These are phyloP conservation scores for Drosophila pectinifera DNA, from an alignment of 1,140 invertebrate species.

Conservation along the genomic window DNA sequence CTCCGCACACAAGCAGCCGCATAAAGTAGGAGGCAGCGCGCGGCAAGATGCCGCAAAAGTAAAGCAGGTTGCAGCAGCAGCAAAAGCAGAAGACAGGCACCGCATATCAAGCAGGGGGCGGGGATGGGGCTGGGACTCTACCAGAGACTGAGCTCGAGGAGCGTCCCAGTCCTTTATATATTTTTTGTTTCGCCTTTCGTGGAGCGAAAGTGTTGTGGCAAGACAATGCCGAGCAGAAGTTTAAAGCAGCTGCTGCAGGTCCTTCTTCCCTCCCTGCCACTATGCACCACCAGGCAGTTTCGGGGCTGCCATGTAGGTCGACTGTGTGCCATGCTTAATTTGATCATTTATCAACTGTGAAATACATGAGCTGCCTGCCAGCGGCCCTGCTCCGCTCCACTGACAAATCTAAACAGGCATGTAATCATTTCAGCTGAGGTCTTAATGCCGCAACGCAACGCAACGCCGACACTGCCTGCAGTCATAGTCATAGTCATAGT, in stretches of 20 bases:
- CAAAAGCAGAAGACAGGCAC: slow-evolving; percentile 60
- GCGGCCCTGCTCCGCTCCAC: slow-evolving; percentile 27
- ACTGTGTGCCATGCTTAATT: slow-evolving; percentile 71
- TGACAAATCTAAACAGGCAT: slow-evolving; percentile 83
- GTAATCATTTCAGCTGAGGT: slow-evolving; percentile 81
- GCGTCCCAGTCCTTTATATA: slow-evolving; percentile 18
- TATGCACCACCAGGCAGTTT: background rate
- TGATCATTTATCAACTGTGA: slow-evolving; percentile 83
- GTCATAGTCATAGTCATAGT: slow-evolving; percentile 56
- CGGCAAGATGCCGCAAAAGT: slow-evolving; percentile 66
- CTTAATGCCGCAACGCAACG: slow-evolving; percentile 71
- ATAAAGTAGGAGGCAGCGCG: slow-evolving; percentile 40
- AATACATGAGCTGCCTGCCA: slow-evolving; percentile 66
- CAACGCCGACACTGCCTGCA: slow-evolving; percentile 65
- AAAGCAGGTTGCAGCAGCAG: slow-evolving; percentile 61
- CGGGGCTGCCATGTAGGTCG: slow-evolving; percentile 48
- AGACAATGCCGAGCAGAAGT: slow-evolving; percentile 60
- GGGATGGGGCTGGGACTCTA: slow-evolving; percentile 1
- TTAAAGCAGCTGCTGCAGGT: slow-evolving; percentile 57
- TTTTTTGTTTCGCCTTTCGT: slow-evolving; percentile 27
- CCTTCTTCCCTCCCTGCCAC: background rate
- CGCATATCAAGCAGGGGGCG: slow-evolving; percentile 66
- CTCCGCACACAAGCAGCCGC: slow-evolving; percentile 18
- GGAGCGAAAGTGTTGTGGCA: slow-evolving; percentile 48
- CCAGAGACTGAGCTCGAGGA: background rate